These are phyloP conservation scores for Gastrophryne carolinensis DNA, from an alignment of 2,797 vertebrate genomes.

Conservation along the genomic window DNA sequence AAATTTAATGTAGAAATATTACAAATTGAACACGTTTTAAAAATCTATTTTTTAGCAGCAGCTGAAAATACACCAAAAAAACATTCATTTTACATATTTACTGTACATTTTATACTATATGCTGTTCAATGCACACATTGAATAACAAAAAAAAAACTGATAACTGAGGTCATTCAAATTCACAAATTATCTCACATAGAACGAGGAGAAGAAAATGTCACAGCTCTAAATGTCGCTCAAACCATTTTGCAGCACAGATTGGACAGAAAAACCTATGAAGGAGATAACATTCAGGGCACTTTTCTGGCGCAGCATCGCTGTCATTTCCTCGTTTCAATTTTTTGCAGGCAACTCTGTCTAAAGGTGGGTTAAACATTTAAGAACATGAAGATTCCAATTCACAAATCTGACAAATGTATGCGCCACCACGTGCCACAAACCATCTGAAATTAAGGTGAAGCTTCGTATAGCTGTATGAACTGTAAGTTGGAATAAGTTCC, in stretches of 20 bases:
- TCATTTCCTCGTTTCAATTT: not conserved
- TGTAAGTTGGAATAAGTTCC: too few relatives aligned
- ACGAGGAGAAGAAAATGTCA: not conserved
- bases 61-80: not conserved
- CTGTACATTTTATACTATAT: constrained; percentile 38
- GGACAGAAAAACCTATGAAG: not conserved
- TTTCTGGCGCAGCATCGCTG: not conserved
- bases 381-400: not conserved
- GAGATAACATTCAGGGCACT: not conserved
- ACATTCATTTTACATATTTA: constrained; percentile 40
- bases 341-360: not conserved
- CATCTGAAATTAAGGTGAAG: not conserved
- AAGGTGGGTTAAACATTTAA: not conserved
- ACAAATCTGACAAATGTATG: constrained; percentile 4
- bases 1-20: constrained; percentile 58
- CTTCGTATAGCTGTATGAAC: too few relatives aligned
- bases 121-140: constrained; percentile 47
- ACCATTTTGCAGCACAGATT: not conserved
- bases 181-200: not conserved
- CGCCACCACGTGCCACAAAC: not conserved
- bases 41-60: constrained; percentile 37
- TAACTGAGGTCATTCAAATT: constrained; percentile 1
- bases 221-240: not conserved
- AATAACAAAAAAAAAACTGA: not conserved
- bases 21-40: constrained; percentile 54